Evolutionary conservation across 2,888 invertebrate species (phyloP).

Genomic region (Drosophila ustulata): DNA sequence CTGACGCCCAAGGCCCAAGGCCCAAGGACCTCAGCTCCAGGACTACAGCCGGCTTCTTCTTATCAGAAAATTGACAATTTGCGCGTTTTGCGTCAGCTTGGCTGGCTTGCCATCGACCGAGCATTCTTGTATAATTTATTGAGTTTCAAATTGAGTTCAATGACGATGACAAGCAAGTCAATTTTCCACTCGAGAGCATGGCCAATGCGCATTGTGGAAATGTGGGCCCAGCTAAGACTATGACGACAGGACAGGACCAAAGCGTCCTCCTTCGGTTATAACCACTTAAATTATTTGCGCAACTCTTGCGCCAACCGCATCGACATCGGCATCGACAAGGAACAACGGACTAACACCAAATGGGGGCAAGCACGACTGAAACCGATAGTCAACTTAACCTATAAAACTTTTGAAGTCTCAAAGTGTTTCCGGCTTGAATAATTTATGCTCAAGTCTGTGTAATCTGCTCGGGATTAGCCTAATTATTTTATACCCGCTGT

Average conservation of each 20-base stretch:
- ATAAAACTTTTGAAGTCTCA: conserved; percentile 6
- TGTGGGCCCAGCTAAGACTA: conserved; percentile 36
- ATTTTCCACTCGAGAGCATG: conserved; percentile 80
- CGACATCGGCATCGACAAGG: no score
- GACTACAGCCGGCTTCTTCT: conserved; percentile 39
- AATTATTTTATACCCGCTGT: background rate
- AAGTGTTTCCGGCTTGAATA: conserved; percentile 21
- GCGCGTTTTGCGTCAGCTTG: conserved; percentile 64
- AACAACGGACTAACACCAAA: background rate
- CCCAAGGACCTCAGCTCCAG: background rate
- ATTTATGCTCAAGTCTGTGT: background rate
- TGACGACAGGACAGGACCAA: background rate
- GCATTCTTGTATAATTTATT: conserved; percentile 78
- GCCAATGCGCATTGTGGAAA: conserved; percentile 67
- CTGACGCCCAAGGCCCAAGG: conserved; percentile 29
- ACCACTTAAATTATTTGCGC: conserved; percentile 72
- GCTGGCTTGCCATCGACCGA: conserved; percentile 7
- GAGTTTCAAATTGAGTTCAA: conserved; percentile 83
- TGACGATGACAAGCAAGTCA: conserved; percentile 82
- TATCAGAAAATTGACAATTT: conserved; percentile 82
- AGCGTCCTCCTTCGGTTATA: conserved; percentile 9
- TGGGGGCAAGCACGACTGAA: background rate
- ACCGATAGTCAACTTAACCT: conserved; percentile 8
- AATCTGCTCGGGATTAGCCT: background rate
- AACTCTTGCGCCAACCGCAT: conserved; percentile 46